Conservation (phyloP, 2,888 invertebrate species). For the Spisula subtruncata region DNA sequence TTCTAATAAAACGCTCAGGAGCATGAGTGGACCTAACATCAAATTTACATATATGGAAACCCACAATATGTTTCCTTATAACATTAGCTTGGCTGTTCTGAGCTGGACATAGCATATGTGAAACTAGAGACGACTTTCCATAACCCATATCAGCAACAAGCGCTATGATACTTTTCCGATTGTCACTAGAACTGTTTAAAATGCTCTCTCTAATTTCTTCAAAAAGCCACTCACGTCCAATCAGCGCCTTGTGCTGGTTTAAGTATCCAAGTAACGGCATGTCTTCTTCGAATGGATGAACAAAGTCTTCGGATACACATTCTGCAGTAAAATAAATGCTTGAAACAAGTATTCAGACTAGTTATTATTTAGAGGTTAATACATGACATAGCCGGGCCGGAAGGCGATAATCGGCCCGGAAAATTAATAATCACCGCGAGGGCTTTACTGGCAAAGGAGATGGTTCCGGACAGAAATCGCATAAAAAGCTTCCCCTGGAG, state of each 20-base stretch:
- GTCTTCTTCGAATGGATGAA: constrained; percentile 32
- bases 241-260: constrained; percentile 3
- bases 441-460: no score
- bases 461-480: no score
- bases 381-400: no score
- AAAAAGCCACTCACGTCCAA: constrained; percentile 42
- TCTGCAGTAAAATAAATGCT: not conserved
- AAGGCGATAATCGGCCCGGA: no score
- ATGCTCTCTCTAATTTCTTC: not conserved
- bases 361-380: no score
- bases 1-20: constrained; percentile 31
- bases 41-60: constrained; percentile 46
- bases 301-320: constrained; percentile 34
- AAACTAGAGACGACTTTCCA: constrained; percentile 38
- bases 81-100: not conserved
- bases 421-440: no score
- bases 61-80: constrained; percentile 37
- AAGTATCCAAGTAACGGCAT: constrained; percentile 35
- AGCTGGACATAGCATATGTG: constrained; percentile 25
- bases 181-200: not conserved
- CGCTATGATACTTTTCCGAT: not conserved
- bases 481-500: no score
- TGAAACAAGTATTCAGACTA: not conserved
- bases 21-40: constrained; percentile 25
- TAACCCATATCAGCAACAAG: constrained; percentile 41